Evolutionary conservation across 2,888 invertebrate genomes (phyloP), one percentile per base, ranked within the genome.

Genomic region (Craniophora ligustri): DNA sequence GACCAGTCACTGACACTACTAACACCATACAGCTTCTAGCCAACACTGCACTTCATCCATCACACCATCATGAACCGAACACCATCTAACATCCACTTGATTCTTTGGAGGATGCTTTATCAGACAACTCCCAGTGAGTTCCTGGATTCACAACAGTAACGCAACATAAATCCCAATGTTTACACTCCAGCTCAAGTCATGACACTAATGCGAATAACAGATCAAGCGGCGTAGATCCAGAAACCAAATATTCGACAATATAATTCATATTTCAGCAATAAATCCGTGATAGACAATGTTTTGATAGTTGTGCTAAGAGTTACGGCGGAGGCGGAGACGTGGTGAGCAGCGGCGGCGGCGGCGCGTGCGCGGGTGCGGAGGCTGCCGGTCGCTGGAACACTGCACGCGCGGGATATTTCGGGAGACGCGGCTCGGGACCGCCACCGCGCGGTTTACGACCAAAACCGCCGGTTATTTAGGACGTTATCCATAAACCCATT

Each of bases 361-460:
- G 23, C 3, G 44, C 21, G 49, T 8, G 11, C 47, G 60, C 67
- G 50, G 50, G 59, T 60, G 59, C 28, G 51, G 44, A 36, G 46
- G 53, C 32, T 11, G 47, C 45, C 61, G 64, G 45, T 1, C 47
- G 42, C 38, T 32, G 32, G 44, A 54, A 38, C 35, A 67, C 63
- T 67, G 61, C 51, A 26, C 47, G 59, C 47, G 61, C 64, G 63
- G 68, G 75, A 71, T 79, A 77, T 68, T 76, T 81, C 76, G 74
- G 81, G 64, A 45, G 48, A 26, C 30, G 46, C 26, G 76, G 59
- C 34, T 46, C 36, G 40, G 65, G 76, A 72, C 78, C 75, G 69
- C 72, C 47, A 75, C 53, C 67, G 63, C 54, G 48, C 51, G 50
- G 70, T 73, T 82, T 82, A 83, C 76, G 82, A 83, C 79, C 80